Conservation (phyloP, 2,888 invertebrate species). For the Eristalinus sepulchralis region DNA sequence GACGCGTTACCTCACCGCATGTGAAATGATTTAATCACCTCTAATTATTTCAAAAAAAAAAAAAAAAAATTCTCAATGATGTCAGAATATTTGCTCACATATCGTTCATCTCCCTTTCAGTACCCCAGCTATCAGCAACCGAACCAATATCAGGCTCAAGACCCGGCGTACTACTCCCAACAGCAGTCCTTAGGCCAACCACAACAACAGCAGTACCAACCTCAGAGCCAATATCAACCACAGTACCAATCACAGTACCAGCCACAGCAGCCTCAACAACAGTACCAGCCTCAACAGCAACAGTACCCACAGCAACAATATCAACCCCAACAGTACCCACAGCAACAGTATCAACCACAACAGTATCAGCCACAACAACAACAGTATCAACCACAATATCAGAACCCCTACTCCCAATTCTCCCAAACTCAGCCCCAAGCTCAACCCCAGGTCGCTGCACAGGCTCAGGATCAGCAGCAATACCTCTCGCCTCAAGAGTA, state of each 20-base stretch:
- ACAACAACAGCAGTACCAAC: constrained; percentile 43
- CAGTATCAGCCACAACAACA: background rate
- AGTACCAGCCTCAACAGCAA: constrained; percentile 44
- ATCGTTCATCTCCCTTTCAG: constrained; percentile 22
- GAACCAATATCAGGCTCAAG: constrained; percentile 55
- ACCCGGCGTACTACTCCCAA: constrained; percentile 51
- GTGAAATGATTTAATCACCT: background rate
- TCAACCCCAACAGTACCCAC: background rate
- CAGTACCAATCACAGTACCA: constrained; percentile 48
- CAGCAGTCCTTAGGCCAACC: constrained; percentile 27
- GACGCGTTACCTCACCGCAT: background rate
- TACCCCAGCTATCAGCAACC: constrained; percentile 49
- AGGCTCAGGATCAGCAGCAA: constrained; percentile 75
- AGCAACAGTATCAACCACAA: background rate
- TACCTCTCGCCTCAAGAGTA: constrained; percentile 78
- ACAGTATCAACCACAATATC: constrained; percentile 57
- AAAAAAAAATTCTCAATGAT: background rate
- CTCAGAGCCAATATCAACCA: constrained; percentile 52
- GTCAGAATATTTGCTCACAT: background rate
- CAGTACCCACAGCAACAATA: constrained; percentile 29
- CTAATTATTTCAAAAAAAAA: constrained; percentile 6
- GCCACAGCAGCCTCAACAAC: background rate
- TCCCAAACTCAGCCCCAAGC: constrained; percentile 67
- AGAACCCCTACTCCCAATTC: constrained; percentile 61
- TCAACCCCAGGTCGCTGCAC: constrained; percentile 40